Evolutionary conservation across 2,888 invertebrate species (phyloP), one percentile per base, ranked within the genome.

Genomic region (Clunio marinus): DNA sequence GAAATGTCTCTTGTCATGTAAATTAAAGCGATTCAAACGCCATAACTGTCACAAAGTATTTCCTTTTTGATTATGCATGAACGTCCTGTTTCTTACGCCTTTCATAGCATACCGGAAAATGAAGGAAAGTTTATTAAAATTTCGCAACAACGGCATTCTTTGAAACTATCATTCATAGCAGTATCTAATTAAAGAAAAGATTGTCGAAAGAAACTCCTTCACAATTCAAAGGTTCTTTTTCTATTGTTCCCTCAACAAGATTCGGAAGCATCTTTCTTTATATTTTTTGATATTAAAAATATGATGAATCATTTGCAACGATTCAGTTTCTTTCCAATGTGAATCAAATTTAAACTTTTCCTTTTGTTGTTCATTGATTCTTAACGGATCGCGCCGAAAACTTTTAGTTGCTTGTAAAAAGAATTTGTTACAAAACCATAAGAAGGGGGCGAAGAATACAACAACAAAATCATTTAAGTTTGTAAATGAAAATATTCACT

Each of bases 21-120:
- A 59, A 59, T 59, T 59, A 59, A 59, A 35, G 28, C 32, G 59
- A 59, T 59, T 59, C 59, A 59, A n/a, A 27, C 58, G n/a, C 59
- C 28, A 59, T 28, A 59, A 35, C 59, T 59, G 59, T 59, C 59
- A 35, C 25, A 27, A 35, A n/a, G 59, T 20, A 59, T 59, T 59
- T 59, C 59, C 59, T 59, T 59, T n/a, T 58, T 35, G 32, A 59
- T 59, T 59, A 59, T 59, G 59, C 59, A 59, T 17, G 13, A 51
- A 51, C 51, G 51, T 51, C 51, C 51, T 51, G 51, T 51, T 51
- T n/a, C 51, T 51, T 51, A 2, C 51, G 51, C 51, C 17, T 17
- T n/a, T n/a, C n/a, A n/a, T n/a, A n/a, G n/a, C n/a, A n/a, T n/a
- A n/a, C n/a, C n/a, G n/a, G n/a, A n/a, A n/a, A n/a, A n/a, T n/a